These are phyloP conservation scores for Anabacerthia variegaticeps DNA, from an alignment of 2,797 vertebrate genomes.

Conservation along the genomic window DNA sequence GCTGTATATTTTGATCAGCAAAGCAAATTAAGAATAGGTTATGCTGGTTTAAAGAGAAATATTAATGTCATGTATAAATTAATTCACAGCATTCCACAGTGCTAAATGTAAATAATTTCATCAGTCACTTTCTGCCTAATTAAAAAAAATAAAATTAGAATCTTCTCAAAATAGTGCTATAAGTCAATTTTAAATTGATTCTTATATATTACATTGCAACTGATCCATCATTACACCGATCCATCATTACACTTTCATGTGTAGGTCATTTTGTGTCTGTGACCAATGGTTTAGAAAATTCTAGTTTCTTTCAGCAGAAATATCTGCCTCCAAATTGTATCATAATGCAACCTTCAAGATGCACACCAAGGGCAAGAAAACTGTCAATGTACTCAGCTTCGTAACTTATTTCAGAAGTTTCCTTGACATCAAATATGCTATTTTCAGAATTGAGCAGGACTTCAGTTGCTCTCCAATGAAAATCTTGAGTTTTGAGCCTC, in stretches of 20 bases:
- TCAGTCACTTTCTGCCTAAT: background rate
- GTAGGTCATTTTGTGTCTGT: slow-evolving; percentile 12
- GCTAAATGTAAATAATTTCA: slow-evolving; percentile 2
- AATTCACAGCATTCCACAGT: background rate
- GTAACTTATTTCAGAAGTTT: background rate
- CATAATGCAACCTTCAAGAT: slow-evolving; percentile 12
- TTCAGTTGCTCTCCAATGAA: background rate
- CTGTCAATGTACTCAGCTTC: background rate
- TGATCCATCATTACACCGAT: slow-evolving; percentile 20
- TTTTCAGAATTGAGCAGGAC: slow-evolving; percentile 5
- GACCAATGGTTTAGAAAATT: slow-evolving; percentile 50
- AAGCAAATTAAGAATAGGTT: slow-evolving; percentile 27
- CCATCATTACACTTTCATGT: slow-evolving; percentile 6
- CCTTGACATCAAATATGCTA: background rate
- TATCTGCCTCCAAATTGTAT: background rate
- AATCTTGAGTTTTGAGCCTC: background rate
- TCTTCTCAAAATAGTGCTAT: background rate
- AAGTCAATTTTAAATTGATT: background rate
- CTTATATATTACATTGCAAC: background rate
- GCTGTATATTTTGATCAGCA: slow-evolving; percentile 18
- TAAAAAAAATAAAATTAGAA: background rate
- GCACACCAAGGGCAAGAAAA: slow-evolving; percentile 15
- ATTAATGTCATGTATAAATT: slow-evolving; percentile 30
- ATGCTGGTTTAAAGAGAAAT: slow-evolving; percentile 39
- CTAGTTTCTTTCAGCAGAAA: slow-evolving; percentile 36